A percentile compares a stretch with the other conserved stretches of the same genome.
These are phyloP conservation scores for Calephelis nemesis DNA, from an alignment of 1,140 invertebrate genomes.

Conservation along the genomic window DNA sequence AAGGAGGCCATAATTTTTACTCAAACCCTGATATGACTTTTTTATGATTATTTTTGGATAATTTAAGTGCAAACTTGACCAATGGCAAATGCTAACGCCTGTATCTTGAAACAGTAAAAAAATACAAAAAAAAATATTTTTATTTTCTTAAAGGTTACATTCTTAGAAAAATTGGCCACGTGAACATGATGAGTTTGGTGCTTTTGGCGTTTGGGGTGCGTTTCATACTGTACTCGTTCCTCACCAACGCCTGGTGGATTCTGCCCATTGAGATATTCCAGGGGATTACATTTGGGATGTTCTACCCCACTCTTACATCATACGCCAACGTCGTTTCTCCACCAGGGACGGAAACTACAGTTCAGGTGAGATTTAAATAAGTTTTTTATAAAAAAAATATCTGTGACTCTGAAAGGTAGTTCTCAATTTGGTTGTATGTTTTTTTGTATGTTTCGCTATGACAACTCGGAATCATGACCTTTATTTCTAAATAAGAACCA, in stretches of 20 bases:
- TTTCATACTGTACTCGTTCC: constrained; percentile 90
- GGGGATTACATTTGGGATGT: constrained; percentile 92
- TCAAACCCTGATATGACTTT: no score
- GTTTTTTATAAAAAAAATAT: no score
- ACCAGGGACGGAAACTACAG: constrained; percentile 91
- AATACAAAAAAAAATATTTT: background rate
- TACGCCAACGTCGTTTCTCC: constrained; percentile 93
- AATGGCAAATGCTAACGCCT: no score
- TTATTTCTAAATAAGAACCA: no score
- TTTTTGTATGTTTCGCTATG: no score
- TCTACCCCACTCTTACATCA: constrained; percentile 93
- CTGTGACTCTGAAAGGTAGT: no score
- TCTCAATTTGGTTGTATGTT: no score
- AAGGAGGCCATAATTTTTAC: no score
- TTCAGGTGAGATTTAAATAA: constrained; percentile 80
- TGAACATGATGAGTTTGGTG: constrained; percentile 90
- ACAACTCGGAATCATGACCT: no score
- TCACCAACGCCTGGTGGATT: constrained; percentile 89
- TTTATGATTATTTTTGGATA: no score
- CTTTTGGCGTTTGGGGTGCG: constrained; percentile 87
- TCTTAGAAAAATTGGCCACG: constrained; percentile 90
- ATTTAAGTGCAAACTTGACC: no score
- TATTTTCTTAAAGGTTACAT: constrained; percentile 81
- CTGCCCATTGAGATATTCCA: constrained; percentile 92
- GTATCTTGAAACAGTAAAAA: no score